phyloP scores from a whole-genome alignment of 1,140 invertebrate species.

The Halictus rubicundus region DNA sequence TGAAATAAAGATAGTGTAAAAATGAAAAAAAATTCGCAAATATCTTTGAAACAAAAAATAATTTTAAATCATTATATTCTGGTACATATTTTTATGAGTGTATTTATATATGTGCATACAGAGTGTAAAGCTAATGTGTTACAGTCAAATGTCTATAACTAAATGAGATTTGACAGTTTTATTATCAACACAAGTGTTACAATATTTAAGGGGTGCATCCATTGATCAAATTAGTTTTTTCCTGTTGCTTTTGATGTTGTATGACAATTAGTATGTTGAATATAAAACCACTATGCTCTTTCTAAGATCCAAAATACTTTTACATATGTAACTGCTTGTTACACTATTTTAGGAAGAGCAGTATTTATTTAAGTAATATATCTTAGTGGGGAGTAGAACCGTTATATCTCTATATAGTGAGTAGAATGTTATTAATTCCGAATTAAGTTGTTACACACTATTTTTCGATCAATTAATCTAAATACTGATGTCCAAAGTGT shows the following conservation, averaged over 20 bases:
- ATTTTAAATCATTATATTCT: slow-evolving; percentile 7
- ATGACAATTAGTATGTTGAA: not conserved
- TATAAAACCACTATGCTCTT: not conserved
- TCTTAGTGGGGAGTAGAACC: not conserved
- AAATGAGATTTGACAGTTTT: not conserved
- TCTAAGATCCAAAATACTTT: not conserved
- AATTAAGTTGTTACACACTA: not conserved
- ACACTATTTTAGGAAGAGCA: not conserved
- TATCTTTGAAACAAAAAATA: not conserved
- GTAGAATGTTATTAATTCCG: not conserved
- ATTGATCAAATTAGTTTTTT: not conserved
- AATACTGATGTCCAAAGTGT: not conserved
- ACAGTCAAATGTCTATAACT: not conserved
- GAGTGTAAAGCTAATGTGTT: not conserved
- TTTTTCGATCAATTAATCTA: not conserved
- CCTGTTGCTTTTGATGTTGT: not conserved
- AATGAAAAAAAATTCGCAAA: not conserved
- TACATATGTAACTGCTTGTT: not conserved
- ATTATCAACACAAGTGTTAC: not conserved
- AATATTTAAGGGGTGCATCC: not conserved
- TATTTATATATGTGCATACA: slow-evolving; percentile 24
- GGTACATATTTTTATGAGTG: not conserved
- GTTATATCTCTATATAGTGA: not conserved
- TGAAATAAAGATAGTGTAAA: not conserved
- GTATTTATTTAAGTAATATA: not conserved